phyloP scores from a whole-genome alignment of 2,888 invertebrate genomes.

The Lydus trimaculatus region DNA sequence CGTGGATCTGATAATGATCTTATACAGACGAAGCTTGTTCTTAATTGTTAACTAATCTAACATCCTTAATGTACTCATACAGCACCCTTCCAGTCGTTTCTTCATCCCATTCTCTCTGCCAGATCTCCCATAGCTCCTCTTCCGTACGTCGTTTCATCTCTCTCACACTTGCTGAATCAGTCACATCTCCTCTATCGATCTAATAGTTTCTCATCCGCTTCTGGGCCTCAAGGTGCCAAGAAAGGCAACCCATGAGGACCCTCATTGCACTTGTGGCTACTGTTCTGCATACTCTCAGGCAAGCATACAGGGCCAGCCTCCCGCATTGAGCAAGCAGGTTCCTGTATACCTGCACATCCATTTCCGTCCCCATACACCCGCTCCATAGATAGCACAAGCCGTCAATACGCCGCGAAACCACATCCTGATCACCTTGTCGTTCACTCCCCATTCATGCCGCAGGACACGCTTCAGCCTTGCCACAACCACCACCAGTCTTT shows the following conservation, averaged over 20 bases:
- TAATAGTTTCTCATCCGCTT: too few species aligned
- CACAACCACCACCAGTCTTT: not conserved
- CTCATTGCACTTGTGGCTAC: too few species aligned
- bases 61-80: not conserved
- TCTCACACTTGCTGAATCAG: not conserved
- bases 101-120: slow-evolving; percentile 1
- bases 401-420: not conserved
- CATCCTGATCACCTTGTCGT: not conserved
- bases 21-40: too few species aligned
- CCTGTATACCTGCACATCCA: not conserved
- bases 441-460: too few species aligned
- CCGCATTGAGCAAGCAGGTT: not conserved
- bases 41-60: too few species aligned
- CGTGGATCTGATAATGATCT: too few species aligned
- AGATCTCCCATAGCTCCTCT: not conserved
- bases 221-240: too few species aligned
- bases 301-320: not conserved
- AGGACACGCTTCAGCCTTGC: not conserved
- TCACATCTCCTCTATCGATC: too few species aligned
- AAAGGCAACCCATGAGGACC: too few species aligned
- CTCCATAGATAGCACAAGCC: not conserved
- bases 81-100: not conserved
- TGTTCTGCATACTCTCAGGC: too few species aligned
- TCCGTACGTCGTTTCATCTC: not conserved
- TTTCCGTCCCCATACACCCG: not conserved